These are phyloP conservation scores for Frieseomelitta varia DNA, from an alignment of 1,140 invertebrate genomes.

Conservation along the genomic window DNA sequence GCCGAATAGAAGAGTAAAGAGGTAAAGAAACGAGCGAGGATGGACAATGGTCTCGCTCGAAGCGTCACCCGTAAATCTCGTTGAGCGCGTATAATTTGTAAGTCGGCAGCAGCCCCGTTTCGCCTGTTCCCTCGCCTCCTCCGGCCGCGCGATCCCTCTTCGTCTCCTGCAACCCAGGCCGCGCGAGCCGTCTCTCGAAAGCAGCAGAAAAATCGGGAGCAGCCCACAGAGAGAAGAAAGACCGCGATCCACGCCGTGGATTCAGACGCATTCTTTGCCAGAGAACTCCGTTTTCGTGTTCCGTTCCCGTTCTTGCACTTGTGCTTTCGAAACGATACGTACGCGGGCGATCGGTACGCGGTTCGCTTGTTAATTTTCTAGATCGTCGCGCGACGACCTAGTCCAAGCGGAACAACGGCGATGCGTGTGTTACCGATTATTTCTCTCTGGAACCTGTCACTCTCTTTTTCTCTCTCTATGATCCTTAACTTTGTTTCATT, in stretches of 20 bases:
- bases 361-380: background rate
- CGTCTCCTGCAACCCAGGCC: slow-evolving; percentile 8
- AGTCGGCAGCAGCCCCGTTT: slow-evolving; percentile 78
- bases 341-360: background rate
- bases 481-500: background rate
- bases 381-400: background rate
- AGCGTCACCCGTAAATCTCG: slow-evolving; percentile 82
- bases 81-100: slow-evolving; percentile 82
- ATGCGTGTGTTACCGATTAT: background rate
- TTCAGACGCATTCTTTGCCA: slow-evolving; percentile 36
- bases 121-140: slow-evolving; percentile 53
- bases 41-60: slow-evolving; percentile 82
- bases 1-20: slow-evolving; percentile 71
- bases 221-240: slow-evolving; percentile 1
- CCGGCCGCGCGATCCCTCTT: slow-evolving; percentile 29
- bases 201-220: slow-evolving; percentile 37
- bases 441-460: no score
- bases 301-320: background rate
- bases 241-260: slow-evolving; percentile 12
- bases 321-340: background rate
- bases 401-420: background rate
- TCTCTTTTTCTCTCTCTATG: background rate
- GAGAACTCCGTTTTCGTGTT: no score
- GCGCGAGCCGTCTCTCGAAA: slow-evolving; percentile 1
- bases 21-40: slow-evolving; percentile 81